Evolutionary conservation across 2,113 vertebrate genomes (phyloP).

Genomic region (Zosterops hypoxanthus): DNA sequence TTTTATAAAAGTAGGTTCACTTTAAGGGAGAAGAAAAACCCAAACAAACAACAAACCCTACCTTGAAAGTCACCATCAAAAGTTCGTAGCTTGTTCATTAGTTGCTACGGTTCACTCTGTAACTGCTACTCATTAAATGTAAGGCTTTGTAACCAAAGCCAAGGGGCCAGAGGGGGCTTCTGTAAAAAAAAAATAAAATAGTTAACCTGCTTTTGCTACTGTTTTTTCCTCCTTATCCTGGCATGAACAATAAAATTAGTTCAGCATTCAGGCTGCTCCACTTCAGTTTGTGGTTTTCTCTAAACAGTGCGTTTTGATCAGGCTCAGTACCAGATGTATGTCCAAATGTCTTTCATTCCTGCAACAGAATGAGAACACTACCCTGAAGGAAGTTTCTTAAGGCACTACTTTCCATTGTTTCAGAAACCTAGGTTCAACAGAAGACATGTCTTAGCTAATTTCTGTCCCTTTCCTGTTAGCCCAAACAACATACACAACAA

Average conservation of each 20-base stretch:
- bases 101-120: not conserved
- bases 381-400: not conserved
- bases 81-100: not conserved
- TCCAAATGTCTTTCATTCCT: not conserved
- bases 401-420: not conserved
- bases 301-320: not conserved
- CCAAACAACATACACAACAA: not conserved
- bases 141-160: not conserved
- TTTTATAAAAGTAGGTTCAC: not conserved
- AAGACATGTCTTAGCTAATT: accelerated
- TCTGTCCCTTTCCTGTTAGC: not conserved
- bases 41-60: not conserved
- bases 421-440: not conserved
- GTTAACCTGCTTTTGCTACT: not conserved
- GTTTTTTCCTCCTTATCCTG: not conserved
- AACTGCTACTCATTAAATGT: not conserved
- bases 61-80: not conserved
- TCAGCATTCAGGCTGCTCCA: not conserved
- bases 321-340: not conserved
- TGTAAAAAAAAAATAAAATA: not conserved
- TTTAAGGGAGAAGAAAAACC: not conserved
- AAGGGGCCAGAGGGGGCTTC: accelerated
- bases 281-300: not conserved
- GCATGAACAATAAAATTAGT: not conserved
- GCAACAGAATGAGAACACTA: not conserved